A percentile compares a stretch with the other conserved stretches of the same genome.
These are phyloP conservation scores for Clepsis dumicolana DNA, from an alignment of 2,888 invertebrate genomes.

Conservation along the genomic window DNA sequence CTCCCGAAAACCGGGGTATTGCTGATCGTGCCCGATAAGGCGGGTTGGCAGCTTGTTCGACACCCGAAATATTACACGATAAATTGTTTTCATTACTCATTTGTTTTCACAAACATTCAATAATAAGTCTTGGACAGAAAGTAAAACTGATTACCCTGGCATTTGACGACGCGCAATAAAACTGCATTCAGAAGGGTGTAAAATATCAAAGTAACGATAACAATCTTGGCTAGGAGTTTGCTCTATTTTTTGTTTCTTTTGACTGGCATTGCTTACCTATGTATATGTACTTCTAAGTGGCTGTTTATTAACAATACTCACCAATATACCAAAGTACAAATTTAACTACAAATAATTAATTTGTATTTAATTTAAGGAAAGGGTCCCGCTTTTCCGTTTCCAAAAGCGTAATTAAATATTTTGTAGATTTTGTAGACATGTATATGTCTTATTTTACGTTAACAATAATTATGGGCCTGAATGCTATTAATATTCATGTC, in stretches of 20 bases:
- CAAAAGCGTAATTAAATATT: no score
- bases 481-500: constrained; percentile 34
- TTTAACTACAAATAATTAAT: no score
- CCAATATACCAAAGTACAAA: no score
- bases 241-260: not conserved
- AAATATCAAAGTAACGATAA: constrained; percentile 1
- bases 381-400: no score
- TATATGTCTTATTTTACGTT: constrained; percentile 1
- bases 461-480: constrained; percentile 21
- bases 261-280: no score
- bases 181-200: constrained; percentile 35
- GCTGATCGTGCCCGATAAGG: constrained; percentile 56
- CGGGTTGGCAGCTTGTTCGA: constrained; percentile 33
- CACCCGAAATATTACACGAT: constrained; percentile 24
- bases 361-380: no score
- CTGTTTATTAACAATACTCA: no score
- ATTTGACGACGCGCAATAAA: constrained; percentile 62
- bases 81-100: constrained; percentile 23
- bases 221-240: not conserved
- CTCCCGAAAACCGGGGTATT: constrained; percentile 50
- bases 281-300: no score
- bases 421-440: no score
- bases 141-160: constrained; percentile 25
- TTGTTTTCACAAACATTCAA: constrained; percentile 18
- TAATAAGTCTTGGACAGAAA: not conserved